Conservation (phyloP, 2,888 invertebrate genomes). For the Apotomis turbidana region DNA sequence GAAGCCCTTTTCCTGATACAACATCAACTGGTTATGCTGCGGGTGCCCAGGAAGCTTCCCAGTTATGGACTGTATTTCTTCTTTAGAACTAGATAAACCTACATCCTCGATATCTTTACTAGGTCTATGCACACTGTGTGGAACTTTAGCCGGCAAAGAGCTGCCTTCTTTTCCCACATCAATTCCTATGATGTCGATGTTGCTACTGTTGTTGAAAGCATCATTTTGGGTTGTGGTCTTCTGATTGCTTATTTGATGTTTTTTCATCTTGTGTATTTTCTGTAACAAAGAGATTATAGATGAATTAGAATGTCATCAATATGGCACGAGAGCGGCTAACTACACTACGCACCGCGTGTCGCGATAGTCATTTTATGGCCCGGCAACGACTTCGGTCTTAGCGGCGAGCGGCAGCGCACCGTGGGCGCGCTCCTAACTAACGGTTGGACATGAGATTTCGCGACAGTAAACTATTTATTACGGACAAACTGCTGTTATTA, state of each 20-base stretch:
- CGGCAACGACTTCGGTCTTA: no score
- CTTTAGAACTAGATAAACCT: constrained; percentile 21
- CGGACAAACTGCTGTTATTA: no score
- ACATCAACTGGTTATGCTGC: constrained; percentile 49
- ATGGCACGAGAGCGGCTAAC: no score
- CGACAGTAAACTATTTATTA: no score
- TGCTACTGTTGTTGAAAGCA: constrained; percentile 57
- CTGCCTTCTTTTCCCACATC: constrained; percentile 66
- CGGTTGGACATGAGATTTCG: no score
- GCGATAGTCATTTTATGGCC: no score
- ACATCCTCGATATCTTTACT: constrained; percentile 15
- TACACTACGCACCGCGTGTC: no score
- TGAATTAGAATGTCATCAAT: constrained; percentile 46
- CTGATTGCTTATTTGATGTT: constrained; percentile 61
- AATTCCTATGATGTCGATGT: constrained; percentile 71
- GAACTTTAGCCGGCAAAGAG: constrained; percentile 53
- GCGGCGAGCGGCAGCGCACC: no score
- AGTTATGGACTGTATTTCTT: constrained; percentile 14
- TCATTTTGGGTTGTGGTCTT: constrained; percentile 58
- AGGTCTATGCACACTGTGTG: constrained; percentile 13
- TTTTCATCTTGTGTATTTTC: constrained; percentile 73
- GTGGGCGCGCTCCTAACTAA: no score
- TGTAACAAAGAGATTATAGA: constrained; percentile 53
- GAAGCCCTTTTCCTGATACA: constrained; percentile 56
- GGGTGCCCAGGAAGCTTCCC: constrained; percentile 44